Evolutionary conservation across 2,888 invertebrate genomes (phyloP).

Genomic region (Dasysyrphus albostriatus): DNA sequence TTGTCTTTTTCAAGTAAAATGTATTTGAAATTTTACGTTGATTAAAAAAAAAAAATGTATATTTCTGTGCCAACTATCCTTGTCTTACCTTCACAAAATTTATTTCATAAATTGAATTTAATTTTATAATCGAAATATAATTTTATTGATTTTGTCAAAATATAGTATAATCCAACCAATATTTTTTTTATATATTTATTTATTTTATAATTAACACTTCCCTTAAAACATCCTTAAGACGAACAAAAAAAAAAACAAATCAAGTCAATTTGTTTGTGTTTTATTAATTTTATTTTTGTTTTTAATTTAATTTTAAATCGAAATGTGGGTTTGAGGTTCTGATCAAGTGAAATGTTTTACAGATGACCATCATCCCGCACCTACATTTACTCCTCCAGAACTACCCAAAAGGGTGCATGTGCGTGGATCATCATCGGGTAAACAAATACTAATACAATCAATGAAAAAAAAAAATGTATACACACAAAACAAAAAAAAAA

Average conservation of each 20-base stretch:
- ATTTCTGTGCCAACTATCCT: constrained; percentile 62
- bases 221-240: constrained; percentile 36
- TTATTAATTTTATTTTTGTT: constrained; percentile 52
- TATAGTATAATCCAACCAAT: not conserved
- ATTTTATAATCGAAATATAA: not conserved
- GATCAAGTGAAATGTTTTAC: constrained; percentile 88
- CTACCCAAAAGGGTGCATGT: constrained; percentile 99
- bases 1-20: not conserved
- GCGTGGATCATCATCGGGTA: constrained; percentile 90
- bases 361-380: constrained; percentile 99
- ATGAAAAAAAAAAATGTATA: constrained; percentile 60
- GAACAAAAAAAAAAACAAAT: constrained; percentile 27
- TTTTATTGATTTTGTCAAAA: not conserved
- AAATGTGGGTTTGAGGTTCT: constrained; percentile 85
- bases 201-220: constrained; percentile 14
- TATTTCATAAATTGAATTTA: not conserved
- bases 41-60: not conserved
- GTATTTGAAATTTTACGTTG: not conserved
- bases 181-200: not conserved
- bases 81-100: constrained; percentile 8
- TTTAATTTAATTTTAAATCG: constrained; percentile 54
- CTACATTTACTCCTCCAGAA: constrained; percentile 99
- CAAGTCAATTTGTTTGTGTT: constrained; percentile 43
- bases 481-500: constrained; percentile 59
- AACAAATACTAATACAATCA: constrained; percentile 77